A percentile compares a stretch with the other conserved stretches of the same genome.
Conservation (phyloP, 2,113 vertebrate species). For the Sorex fumeus region DNA sequence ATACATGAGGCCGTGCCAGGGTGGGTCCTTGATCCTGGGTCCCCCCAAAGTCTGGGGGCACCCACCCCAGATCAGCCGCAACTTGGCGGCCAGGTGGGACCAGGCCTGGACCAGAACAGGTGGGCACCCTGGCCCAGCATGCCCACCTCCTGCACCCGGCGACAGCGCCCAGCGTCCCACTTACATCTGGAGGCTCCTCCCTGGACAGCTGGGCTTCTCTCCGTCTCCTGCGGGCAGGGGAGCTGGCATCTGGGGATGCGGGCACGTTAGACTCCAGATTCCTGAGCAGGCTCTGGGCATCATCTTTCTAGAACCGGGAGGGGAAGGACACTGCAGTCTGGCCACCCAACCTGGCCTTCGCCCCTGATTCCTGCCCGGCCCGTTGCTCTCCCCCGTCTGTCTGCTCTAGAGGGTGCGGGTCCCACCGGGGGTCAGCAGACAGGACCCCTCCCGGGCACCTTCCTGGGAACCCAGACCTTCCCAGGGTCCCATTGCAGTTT, state of each 20-base stretch:
- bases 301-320: constrained; percentile 88
- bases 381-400: too few species aligned
- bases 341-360: background rate
- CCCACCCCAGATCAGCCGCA: too few species aligned
- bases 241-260: constrained; percentile 39
- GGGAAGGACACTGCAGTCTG: background rate
- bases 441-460: too few species aligned
- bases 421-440: too few species aligned
- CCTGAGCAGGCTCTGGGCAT: constrained; percentile 90
- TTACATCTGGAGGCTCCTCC: constrained; percentile 83
- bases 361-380: background rate
- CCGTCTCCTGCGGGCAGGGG: constrained; percentile 43
- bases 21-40: too few species aligned
- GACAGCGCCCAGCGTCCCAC: background rate
- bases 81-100: background rate
- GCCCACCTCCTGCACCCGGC: fast-evolving
- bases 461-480: too few species aligned
- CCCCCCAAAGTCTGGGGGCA: too few species aligned
- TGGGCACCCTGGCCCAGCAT: fast-evolving
- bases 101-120: background rate
- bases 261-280: constrained; percentile 82
- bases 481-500: too few species aligned
- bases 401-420: too few species aligned
- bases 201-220: constrained; percentile 30
- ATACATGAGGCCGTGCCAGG: too few species aligned